These are phyloP conservation scores for Helicorthomorpha holstii DNA, from an alignment of 1,140 invertebrate genomes.

Conservation along the genomic window DNA sequence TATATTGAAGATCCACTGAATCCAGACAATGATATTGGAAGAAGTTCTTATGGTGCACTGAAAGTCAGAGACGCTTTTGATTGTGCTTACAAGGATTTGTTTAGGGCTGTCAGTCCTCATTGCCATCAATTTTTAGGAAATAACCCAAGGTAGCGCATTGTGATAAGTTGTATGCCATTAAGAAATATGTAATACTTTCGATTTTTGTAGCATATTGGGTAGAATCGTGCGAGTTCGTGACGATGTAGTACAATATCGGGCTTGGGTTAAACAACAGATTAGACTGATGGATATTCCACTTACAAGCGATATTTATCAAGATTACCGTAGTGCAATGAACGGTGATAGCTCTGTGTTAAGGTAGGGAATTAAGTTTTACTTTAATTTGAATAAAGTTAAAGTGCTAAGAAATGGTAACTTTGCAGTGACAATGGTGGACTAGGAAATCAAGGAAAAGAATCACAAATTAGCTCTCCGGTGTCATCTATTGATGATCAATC, in stretches of 20 bases:
- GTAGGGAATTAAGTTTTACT: background rate
- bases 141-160: conserved; percentile 7
- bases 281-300: conserved; percentile 10
- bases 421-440: no score
- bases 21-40: conserved; percentile 86
- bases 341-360: background rate
- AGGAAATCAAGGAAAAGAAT: conserved; percentile 4
- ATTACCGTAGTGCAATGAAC: background rate
- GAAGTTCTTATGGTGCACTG: conserved; percentile 77
- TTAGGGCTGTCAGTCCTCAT: conserved; percentile 45
- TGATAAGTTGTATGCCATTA: conserved; percentile 2
- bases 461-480: background rate
- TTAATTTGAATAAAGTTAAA: background rate
- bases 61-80: conserved; percentile 90
- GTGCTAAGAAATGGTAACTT: background rate
- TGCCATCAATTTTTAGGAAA: conserved; percentile 10
- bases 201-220: conserved; percentile 45
- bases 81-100: conserved; percentile 74
- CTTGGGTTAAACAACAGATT: conserved; percentile 28
- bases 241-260: conserved; percentile 77
- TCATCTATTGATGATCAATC: conserved; percentile 4
- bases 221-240: conserved; percentile 82
- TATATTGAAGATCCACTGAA: conserved; percentile 97
- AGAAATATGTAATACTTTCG: no score
- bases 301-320: background rate